Base-by-base conservation (phyloP, 2,797 vertebrate genomes). In the Danio albolineatus region DNA sequence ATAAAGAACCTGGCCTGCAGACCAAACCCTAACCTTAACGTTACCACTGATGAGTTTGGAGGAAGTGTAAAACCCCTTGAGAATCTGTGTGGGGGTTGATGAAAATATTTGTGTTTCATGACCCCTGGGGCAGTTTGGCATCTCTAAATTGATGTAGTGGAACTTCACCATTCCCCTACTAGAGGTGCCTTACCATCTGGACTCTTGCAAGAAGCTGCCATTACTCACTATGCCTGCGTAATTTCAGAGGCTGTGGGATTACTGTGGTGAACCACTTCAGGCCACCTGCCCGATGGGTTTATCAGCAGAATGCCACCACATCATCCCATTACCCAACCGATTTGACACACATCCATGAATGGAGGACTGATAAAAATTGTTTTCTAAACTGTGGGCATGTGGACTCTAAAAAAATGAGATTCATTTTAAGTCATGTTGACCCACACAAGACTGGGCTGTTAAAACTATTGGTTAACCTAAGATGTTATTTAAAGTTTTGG, bases 81-180 rank as follows among this genome's bases (percentile, higher is more conserved):
- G 77, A 77, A 66, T 73, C 76, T 14, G 46, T 74, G 57, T 65
- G 79, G 76, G 53, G 39, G 76, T 82, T 77, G 78, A 82, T 75
- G 57, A 82, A 82, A 85, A 86, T 86, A 86, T 84, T 84, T 82
- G 70, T 21, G 41, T 86, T 82, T 82, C 80, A 36, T 72, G 79
- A 76, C 60, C 77, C 80, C 57, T 51, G 6, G 36, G 80, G 59
- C 70, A 74, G 64, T 28, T 39, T 64, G 75, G 60, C 59, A 64
- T 71, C 69, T 75, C 73, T 48, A 80, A 67, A 67, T 44, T 84
- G 82, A 86, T 84, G 77, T 17, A 82, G 80, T 82, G 77, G 80
- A 86, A 82, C 80, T 74, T 80, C 78, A 78, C 73, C 51, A 16
- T 65, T 76, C 70, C 73, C 49, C 41, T 80, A 62, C 73, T 74